Conservation (phyloP, 2,113 vertebrate species). For the Rana temporaria region DNA sequence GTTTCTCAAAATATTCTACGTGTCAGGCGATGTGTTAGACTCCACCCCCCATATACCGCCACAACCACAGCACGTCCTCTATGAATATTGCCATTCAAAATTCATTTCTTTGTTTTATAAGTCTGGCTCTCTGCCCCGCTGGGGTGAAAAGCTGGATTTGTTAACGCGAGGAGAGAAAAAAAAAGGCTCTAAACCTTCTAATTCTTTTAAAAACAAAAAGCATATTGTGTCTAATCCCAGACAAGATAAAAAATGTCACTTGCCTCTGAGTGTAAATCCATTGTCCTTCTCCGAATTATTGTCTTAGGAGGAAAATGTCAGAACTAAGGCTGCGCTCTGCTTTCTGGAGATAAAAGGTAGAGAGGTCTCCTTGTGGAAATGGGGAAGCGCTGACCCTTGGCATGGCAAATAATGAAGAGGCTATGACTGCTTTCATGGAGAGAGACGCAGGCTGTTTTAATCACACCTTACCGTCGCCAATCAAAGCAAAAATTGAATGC, state of each 20-base stretch:
- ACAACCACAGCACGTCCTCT: no score
- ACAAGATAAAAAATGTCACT: constrained; percentile 12
- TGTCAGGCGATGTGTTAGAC: neutral
- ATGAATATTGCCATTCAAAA: neutral
- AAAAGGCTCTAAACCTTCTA: neutral
- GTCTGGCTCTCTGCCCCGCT: neutral
- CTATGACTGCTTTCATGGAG: neutral
- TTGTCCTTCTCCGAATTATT: constrained; percentile 22
- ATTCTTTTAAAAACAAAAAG: constrained; percentile 20
- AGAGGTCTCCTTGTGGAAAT: neutral
- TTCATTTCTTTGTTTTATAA: neutral
- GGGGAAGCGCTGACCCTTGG: neutral
- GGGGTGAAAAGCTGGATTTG: neutral
- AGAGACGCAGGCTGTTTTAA: no score
- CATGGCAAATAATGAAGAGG: neutral
- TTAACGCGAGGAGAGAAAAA: neutral
- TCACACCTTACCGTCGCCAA: no score
- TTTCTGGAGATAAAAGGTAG: constrained; percentile 9
- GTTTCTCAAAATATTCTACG: no score
- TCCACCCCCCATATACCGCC: neutral
- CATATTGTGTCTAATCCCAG: constrained; percentile 5
- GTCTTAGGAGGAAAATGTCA: constrained; percentile 37
- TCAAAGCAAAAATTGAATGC: no score
- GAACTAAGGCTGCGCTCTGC: constrained; percentile 13
- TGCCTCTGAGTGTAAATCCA: constrained; percentile 12